Evolutionary conservation across 2,113 vertebrate genomes (phyloP).

Genomic region (Ceyx cyanopectus): DNA sequence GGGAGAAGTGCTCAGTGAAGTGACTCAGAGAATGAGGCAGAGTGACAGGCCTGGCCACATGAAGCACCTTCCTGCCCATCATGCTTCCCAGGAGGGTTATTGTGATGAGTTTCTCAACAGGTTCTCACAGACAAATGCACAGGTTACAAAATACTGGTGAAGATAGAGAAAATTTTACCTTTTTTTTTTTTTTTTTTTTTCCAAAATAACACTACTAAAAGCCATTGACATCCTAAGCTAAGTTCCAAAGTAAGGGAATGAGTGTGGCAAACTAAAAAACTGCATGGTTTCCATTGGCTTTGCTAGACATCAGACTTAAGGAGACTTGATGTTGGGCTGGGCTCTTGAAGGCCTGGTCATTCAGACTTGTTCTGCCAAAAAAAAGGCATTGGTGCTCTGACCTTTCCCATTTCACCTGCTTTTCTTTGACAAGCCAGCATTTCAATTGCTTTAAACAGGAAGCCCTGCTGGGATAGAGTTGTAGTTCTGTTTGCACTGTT

Average conservation of each 20-base stretch:
- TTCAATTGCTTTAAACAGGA: neutral
- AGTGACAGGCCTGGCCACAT: neutral
- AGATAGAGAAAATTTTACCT: neutral
- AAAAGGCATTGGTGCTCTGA: neutral
- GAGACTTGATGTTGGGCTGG: neutral
- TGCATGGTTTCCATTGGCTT: neutral
- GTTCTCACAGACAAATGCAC: neutral
- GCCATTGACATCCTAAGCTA: neutral
- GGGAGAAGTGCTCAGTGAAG: neutral
- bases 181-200: neutral
- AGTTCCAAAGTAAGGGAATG: neutral
- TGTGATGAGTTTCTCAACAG: neutral
- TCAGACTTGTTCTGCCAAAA: neutral
- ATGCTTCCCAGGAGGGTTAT: neutral
- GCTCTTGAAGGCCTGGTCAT: rapidly evolving
- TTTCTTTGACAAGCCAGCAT: neutral
- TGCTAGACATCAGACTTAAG: neutral
- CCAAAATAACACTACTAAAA: neutral
- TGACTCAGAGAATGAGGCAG: neutral
- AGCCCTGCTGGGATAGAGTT: neutral
- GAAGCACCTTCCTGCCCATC: neutral
- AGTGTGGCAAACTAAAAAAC: neutral
- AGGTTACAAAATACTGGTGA: neutral
- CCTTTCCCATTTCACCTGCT: neutral
- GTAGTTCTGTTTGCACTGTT: neutral